Percentiles rank a stretch among this genome's conserved stretches.
Evolutionary conservation across 2,113 vertebrate species (phyloP).

Genomic region (Petrocephalus microphthalmus): DNA sequence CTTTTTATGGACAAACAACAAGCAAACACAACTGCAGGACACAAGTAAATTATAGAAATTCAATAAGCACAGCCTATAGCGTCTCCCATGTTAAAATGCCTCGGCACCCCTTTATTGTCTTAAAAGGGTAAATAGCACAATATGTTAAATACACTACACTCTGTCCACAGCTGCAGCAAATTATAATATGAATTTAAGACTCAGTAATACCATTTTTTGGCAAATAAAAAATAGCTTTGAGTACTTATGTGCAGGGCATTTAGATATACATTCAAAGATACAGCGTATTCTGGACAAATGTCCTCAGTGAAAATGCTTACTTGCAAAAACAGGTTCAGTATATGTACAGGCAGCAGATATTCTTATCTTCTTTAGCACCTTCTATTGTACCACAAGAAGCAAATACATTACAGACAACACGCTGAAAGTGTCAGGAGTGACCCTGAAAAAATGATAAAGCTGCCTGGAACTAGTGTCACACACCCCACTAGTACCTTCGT

Average conservation of each 20-base stretch:
- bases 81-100: slow-evolving; percentile 34
- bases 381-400: slow-evolving; percentile 17
- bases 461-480: neutral
- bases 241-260: slow-evolving; percentile 58
- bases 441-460: slow-evolving; percentile 4
- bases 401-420: neutral
- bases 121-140: slow-evolving; percentile 42
- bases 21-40: neutral
- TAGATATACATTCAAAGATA: slow-evolving; percentile 54
- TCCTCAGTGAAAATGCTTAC: slow-evolving; percentile 14
- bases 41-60: slow-evolving; percentile 16
- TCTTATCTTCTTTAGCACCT: neutral
- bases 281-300: slow-evolving; percentile 13
- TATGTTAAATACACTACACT: slow-evolving; percentile 43
- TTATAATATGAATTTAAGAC: slow-evolving; percentile 44
- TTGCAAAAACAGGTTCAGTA: neutral
- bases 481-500: neutral
- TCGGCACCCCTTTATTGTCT: slow-evolving; percentile 31
- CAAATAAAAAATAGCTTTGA: slow-evolving; percentile 51
- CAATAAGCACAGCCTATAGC: slow-evolving; percentile 20
- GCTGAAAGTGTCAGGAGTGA: neutral
- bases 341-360: slow-evolving; percentile 9
- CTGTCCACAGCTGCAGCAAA: slow-evolving; percentile 40
- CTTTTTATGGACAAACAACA: slow-evolving; percentile 13
- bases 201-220: slow-evolving; percentile 52